Percentiles rank a stretch among this genome's conserved stretches.
phyloP scores from a whole-genome alignment of 2,888 invertebrate genomes.

The Pollenia labialis region DNA sequence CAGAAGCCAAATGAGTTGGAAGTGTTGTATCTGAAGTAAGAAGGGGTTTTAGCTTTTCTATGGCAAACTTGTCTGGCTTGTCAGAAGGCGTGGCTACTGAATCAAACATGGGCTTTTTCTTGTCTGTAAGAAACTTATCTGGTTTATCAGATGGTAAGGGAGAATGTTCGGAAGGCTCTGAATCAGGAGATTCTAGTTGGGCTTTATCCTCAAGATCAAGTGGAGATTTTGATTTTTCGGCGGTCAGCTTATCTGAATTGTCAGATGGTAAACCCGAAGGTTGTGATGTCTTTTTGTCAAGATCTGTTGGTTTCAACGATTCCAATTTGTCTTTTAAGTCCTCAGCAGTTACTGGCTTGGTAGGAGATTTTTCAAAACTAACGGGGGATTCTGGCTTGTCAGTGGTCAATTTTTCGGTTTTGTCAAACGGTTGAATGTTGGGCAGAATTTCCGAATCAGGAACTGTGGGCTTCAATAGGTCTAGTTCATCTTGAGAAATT shows the following conservation, averaged over 20 bases:
- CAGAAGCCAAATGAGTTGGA: too few species aligned
- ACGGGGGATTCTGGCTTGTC: constrained; percentile 10
- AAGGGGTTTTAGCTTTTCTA: too few species aligned
- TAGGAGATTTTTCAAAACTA: not conserved
- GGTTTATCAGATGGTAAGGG: not conserved
- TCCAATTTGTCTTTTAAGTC: not conserved
- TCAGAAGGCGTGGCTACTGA: too few species aligned
- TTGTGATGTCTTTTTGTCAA: not conserved
- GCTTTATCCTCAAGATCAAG: not conserved
- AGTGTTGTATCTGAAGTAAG: too few species aligned
- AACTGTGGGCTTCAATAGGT: too few species aligned
- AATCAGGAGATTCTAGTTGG: not conserved
- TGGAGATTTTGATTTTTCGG: not conserved
- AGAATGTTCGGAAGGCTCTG: not conserved
- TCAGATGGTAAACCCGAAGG: not conserved
- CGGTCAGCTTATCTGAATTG: not conserved
- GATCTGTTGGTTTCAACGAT: not conserved
- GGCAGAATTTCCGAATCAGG: too few species aligned
- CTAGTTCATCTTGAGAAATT: too few species aligned
- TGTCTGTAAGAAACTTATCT: not conserved
- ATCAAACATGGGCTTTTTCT: too few species aligned
- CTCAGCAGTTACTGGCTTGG: not conserved
- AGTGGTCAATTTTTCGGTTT: too few species aligned
- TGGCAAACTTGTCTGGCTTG: too few species aligned
- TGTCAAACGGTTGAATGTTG: too few species aligned